Evolutionary conservation across 2,888 invertebrate genomes (phyloP).

Genomic region (Theodoxus fluviatilis): DNA sequence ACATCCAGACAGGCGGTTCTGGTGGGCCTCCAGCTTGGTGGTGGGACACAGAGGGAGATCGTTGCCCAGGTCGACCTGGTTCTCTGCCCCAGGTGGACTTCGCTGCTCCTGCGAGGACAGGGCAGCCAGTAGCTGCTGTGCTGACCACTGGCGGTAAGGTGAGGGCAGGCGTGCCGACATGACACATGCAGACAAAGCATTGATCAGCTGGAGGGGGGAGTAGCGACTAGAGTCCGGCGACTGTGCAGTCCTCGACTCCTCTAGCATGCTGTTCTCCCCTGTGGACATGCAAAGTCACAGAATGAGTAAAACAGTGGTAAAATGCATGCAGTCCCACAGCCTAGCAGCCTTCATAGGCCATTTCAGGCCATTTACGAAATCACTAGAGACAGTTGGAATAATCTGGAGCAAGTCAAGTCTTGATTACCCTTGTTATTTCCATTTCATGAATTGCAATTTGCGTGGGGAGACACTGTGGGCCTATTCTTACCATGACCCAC

Average conservation of each 20-base stretch:
- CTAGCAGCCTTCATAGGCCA: no score
- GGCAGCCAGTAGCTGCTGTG: conserved; percentile 68
- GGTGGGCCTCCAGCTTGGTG: conserved; percentile 70
- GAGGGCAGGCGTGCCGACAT: conserved; percentile 70
- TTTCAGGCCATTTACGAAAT: no score
- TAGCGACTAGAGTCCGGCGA: conserved; percentile 30
- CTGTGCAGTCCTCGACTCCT: conserved; percentile 29
- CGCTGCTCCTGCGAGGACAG: conserved; percentile 35
- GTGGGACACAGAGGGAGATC: conserved; percentile 65
- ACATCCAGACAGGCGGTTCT: conserved; percentile 68
- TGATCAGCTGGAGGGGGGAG: conserved; percentile 69
- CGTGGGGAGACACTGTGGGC: no score
- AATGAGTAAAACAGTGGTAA: no score
- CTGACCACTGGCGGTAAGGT: conserved; percentile 72
- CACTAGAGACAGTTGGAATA: no score
- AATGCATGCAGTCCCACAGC: no score
- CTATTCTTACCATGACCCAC: no score
- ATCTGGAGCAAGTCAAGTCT: no score
- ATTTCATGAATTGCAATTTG: no score
- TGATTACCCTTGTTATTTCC: no score
- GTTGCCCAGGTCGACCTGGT: conserved; percentile 68
- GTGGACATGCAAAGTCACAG: no score
- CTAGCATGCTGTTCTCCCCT: conserved; percentile 31
- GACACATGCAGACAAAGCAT: conserved; percentile 72
- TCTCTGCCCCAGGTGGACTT: conserved; percentile 31